Percentiles rank a stretch among this genome's conserved stretches.
These are phyloP conservation scores for Ruditapes philippinarum DNA, from an alignment of 1,140 invertebrate species.

Conservation along the genomic window DNA sequence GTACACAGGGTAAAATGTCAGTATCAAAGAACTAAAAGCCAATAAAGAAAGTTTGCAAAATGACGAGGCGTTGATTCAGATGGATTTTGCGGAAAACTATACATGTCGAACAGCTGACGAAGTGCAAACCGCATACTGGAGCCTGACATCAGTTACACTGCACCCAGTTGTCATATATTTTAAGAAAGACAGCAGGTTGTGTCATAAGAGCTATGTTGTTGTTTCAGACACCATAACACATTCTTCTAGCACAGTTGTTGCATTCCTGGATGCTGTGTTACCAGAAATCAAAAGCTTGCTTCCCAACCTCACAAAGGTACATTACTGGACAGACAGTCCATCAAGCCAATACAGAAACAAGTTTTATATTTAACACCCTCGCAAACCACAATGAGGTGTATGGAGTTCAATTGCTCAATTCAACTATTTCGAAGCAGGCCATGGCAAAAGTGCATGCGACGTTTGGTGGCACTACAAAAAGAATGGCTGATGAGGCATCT, in stretches of 20 bases:
- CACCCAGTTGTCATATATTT: constrained; percentile 61
- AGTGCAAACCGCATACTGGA: constrained; percentile 65
- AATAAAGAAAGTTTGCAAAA: constrained; percentile 4
- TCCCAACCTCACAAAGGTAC: constrained; percentile 10
- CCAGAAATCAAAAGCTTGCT: not conserved
- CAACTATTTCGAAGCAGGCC: constrained; percentile 68
- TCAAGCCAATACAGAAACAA: constrained; percentile 61
- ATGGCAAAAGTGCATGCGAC: constrained; percentile 66
- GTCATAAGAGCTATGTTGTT: constrained; percentile 60
- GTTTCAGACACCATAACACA: constrained; percentile 35
- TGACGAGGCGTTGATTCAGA: constrained; percentile 49
- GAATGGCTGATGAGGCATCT: constrained; percentile 62
- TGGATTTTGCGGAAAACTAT: constrained; percentile 71
- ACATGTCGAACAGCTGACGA: constrained; percentile 51
- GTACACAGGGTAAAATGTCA: not conserved
- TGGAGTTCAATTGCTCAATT: not conserved
- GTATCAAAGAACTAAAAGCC: not conserved
- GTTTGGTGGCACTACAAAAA: constrained; percentile 50
- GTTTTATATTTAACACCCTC: constrained; percentile 44
- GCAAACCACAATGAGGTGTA: constrained; percentile 39
- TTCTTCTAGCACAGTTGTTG: constrained; percentile 12
- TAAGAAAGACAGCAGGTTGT: not conserved
- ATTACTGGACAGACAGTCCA: constrained; percentile 64
- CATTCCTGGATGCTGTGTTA: constrained; percentile 26
- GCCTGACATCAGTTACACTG: constrained; percentile 53